Evolutionary conservation across 2,113 vertebrate genomes (phyloP).

Genomic region (Chauna torquata): DNA sequence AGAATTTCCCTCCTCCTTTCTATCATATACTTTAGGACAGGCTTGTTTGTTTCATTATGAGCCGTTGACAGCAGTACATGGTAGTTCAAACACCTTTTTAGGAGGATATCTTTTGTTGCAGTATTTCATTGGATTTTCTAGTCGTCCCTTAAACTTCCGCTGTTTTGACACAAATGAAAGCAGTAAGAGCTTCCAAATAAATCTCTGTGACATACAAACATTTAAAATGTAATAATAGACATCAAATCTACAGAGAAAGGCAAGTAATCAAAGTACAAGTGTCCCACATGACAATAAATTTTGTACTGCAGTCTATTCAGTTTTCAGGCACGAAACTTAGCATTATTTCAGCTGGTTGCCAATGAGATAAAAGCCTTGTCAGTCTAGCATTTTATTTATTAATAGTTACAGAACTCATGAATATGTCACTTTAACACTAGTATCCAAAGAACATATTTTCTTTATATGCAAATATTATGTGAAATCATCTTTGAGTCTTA

Average conservation of each 20-base stretch:
- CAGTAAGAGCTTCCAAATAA: neutral
- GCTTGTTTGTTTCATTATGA: conserved; percentile 3
- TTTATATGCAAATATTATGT: neutral
- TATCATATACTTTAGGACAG: neutral
- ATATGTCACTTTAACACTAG: neutral
- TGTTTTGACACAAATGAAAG: neutral
- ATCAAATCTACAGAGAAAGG: neutral
- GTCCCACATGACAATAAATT: neutral
- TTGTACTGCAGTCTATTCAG: neutral
- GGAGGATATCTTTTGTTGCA: neutral
- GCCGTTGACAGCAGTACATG: neutral
- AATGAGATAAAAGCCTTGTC: neutral
- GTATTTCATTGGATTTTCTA: neutral
- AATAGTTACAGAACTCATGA: neutral
- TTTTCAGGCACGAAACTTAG: neutral
- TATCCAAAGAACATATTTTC: neutral
- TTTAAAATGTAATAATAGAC: conserved; percentile 6
- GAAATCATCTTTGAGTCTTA: neutral
- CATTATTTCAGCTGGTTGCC: neutral
- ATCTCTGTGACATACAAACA: neutral
- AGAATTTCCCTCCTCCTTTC: neutral
- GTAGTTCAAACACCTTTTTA: neutral
- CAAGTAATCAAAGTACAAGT: neutral
- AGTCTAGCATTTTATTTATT: neutral
- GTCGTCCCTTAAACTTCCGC: neutral